phyloP scores from a whole-genome alignment of 2,888 invertebrate species.

The Rhorus exstirpatorius region DNA sequence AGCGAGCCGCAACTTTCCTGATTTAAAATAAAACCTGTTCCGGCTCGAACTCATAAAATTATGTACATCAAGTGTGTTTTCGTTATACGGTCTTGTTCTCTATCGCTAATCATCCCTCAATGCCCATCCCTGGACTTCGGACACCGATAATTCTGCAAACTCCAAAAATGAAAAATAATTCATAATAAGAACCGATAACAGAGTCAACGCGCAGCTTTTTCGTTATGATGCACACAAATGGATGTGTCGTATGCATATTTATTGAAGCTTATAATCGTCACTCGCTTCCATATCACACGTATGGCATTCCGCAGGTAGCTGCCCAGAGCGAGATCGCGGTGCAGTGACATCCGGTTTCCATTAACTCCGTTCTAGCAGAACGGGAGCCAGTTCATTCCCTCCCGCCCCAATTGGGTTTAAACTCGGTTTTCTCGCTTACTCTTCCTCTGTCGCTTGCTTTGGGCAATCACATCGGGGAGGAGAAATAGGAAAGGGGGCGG shows the following conservation, averaged over 20 bases:
- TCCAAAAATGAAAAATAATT: too few relatives aligned
- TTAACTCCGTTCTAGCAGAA: slow-evolving; percentile 67
- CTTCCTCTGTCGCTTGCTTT: slow-evolving; percentile 19
- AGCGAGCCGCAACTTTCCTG: too few relatives aligned
- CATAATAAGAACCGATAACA: too few relatives aligned
- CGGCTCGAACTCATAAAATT: too few relatives aligned
- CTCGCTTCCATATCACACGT: slow-evolving; percentile 8
- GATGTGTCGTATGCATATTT: slow-evolving; percentile 24
- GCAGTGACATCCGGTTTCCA: slow-evolving; percentile 69
- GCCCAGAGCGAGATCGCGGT: slow-evolving; percentile 54
- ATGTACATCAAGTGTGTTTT: too few relatives aligned
- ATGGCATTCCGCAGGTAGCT: slow-evolving; percentile 67
- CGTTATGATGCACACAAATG: slow-evolving; percentile 22
- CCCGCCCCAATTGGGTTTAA: slow-evolving; percentile 37
- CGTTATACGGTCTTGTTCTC: too few relatives aligned
- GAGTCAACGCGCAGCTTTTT: neutral
- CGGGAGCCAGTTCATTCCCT: slow-evolving; percentile 62
- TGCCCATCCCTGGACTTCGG: too few relatives aligned
- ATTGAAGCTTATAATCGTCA: slow-evolving; percentile 61
- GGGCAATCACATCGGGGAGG: slow-evolving; percentile 34
- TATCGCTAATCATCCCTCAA: too few relatives aligned
- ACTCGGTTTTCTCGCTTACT: slow-evolving; percentile 21
- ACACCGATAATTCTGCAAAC: too few relatives aligned
- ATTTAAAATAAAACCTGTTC: too few relatives aligned
- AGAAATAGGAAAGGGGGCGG: neutral